Evolutionary conservation across 2,888 invertebrate genomes (phyloP).

Genomic region (Reticulitermes lucifugus): DNA sequence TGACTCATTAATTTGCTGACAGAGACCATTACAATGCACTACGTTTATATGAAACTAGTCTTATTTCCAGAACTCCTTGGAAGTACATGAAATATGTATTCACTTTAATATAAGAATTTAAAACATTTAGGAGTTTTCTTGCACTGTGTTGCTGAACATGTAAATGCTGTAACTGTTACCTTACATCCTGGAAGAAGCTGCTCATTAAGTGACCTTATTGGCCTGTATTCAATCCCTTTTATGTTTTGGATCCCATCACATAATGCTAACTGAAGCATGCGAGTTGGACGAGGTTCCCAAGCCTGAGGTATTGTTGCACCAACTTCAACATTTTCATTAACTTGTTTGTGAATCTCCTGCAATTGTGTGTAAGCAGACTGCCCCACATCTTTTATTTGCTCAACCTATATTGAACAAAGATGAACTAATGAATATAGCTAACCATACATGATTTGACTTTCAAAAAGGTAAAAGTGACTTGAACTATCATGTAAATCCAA

Average conservation of each 20-base stretch:
- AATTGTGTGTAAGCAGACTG: constrained; percentile 71
- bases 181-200: constrained; percentile 57
- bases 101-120: not conserved
- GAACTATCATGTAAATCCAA: no score
- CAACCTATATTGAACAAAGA: constrained; percentile 58
- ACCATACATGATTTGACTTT: not conserved
- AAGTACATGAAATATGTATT: not conserved
- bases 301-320: constrained; percentile 65
- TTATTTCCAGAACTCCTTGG: no score
- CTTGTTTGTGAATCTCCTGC: constrained; percentile 68
- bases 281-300: constrained; percentile 69
- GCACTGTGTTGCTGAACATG: not conserved
- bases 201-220: constrained; percentile 54
- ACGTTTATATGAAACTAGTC: no score
- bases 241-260: constrained; percentile 82
- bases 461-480: not conserved
- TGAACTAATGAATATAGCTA: not conserved
- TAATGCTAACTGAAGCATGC: constrained; percentile 77
- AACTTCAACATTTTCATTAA: constrained; percentile 58
- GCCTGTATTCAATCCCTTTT: constrained; percentile 72
- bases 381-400: constrained; percentile 63
- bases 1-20: no score
- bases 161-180: constrained; percentile 48
- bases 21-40: no score
- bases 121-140: not conserved